Percentiles rank a stretch among this genome's conserved stretches.
phyloP scores from a whole-genome alignment of 1,140 invertebrate genomes.

The Lerema accius region DNA sequence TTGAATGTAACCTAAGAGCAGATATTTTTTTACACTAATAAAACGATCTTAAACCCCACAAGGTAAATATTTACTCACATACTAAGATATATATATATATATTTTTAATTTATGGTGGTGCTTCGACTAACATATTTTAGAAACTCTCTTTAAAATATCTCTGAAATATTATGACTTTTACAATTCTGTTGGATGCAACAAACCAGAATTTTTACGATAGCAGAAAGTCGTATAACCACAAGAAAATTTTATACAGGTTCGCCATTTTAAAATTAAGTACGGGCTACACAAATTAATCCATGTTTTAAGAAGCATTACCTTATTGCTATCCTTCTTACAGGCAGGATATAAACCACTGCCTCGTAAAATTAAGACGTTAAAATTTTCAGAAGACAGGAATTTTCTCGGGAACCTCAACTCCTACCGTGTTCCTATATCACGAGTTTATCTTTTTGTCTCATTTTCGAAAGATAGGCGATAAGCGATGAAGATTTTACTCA shows the following conservation, averaged over 20 bases:
- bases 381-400: conserved; percentile 14
- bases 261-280: neutral
- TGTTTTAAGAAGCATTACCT: conserved; percentile 3
- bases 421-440: neutral
- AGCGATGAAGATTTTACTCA: neutral
- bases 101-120: too few relatives aligned
- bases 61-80: too few relatives aligned
- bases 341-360: neutral
- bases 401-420: neutral
- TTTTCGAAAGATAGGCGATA: neutral
- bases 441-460: too few relatives aligned
- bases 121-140: too few relatives aligned
- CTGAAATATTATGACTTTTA: too few relatives aligned
- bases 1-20: too few relatives aligned
- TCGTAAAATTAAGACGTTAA: conserved; percentile 16
- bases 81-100: too few relatives aligned
- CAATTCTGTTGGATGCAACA: too few relatives aligned
- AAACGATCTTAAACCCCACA: too few relatives aligned
- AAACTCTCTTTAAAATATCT: too few relatives aligned
- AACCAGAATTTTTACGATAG: too few relatives aligned
- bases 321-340: conserved; percentile 4
- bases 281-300: conserved; percentile 8
- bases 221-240: neutral
- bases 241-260: neutral
- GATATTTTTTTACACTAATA: too few relatives aligned